phyloP scores from a whole-genome alignment of 2,113 vertebrate genomes.

The Osmerus eperlanus region DNA sequence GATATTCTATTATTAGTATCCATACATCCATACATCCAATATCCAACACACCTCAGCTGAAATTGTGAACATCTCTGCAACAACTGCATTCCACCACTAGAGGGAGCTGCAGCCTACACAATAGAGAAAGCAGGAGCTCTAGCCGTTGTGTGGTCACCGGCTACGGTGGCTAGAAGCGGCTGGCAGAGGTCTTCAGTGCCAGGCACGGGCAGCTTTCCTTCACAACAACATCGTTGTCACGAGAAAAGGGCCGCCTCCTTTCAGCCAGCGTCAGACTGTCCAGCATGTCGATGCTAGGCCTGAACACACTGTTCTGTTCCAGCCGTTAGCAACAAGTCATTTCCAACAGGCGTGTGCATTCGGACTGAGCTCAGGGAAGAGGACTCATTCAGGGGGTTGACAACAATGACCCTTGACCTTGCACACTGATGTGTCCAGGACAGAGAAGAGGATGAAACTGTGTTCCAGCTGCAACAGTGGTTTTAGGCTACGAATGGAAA shows the following conservation, averaged over 20 bases:
- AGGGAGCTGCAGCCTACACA: constrained; percentile 25
- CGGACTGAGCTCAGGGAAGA: neutral
- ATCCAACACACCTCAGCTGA: too few species aligned
- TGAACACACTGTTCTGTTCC: constrained; percentile 1
- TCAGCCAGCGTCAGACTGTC: constrained; percentile 12
- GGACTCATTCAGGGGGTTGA: too few species aligned
- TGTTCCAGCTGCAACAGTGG: too few species aligned
- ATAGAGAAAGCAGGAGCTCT: constrained; percentile 2
- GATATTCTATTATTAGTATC: too few species aligned
- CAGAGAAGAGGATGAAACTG: too few species aligned
- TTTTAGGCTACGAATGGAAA: too few species aligned
- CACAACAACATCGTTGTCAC: constrained; percentile 60
- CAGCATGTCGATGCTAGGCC: constrained; percentile 16
- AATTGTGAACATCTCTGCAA: too few species aligned
- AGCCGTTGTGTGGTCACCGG: too few species aligned
- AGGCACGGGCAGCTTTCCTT: constrained; percentile 55
- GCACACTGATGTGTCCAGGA: too few species aligned
- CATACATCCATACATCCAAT: too few species aligned
- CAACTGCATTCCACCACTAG: too few species aligned
- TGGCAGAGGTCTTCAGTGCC: constrained; percentile 47
- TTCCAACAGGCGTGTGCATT: neutral
- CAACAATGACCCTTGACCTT: too few species aligned
- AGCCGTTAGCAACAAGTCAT: constrained; percentile 11
- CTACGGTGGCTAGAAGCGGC: neutral
- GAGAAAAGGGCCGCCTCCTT: constrained; percentile 18